Evolutionary conservation across 64 coral and sea anemone species (phyloP).

Genomic region (Montipora cactus): DNA sequence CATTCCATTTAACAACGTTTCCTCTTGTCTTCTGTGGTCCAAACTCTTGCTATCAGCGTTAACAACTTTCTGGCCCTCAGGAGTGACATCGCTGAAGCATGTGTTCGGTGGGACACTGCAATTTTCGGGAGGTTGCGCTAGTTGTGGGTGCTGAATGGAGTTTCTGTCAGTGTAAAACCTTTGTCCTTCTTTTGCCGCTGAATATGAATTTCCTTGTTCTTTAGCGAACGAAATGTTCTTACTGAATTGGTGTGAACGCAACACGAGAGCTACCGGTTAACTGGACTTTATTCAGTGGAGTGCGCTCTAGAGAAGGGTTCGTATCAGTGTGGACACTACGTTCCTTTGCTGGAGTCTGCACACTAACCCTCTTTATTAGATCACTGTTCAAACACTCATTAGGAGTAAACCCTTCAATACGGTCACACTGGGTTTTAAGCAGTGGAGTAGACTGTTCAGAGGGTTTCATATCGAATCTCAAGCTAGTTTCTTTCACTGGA

Average conservation of each 20-base stretch:
- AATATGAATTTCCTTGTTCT: not conserved
- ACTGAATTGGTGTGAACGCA: not conserved
- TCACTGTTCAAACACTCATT: not conserved
- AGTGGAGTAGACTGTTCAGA: not conserved
- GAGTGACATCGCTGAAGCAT: too few species aligned
- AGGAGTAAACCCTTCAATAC: not conserved
- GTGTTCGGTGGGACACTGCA: not conserved
- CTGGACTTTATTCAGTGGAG: not conserved
- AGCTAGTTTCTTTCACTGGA: not conserved
- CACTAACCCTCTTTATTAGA: not conserved
- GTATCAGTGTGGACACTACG: not conserved
- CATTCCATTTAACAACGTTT: constrained; percentile 20
- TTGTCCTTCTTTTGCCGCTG: not conserved
- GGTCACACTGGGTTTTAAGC: not conserved
- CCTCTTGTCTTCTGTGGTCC: not conserved
- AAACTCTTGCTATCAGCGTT: not conserved
- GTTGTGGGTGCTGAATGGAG: not conserved
- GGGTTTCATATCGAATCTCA: not conserved
- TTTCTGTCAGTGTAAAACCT: not conserved
- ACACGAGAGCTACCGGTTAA: not conserved
- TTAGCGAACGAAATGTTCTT: not conserved
- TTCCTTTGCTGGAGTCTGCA: not conserved
- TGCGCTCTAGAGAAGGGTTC: too few species aligned
- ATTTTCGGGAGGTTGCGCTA: not conserved
- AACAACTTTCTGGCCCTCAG: not conserved